Evolutionary conservation across 2,888 invertebrate species (phyloP).

Genomic region (Gibbula magus): DNA sequence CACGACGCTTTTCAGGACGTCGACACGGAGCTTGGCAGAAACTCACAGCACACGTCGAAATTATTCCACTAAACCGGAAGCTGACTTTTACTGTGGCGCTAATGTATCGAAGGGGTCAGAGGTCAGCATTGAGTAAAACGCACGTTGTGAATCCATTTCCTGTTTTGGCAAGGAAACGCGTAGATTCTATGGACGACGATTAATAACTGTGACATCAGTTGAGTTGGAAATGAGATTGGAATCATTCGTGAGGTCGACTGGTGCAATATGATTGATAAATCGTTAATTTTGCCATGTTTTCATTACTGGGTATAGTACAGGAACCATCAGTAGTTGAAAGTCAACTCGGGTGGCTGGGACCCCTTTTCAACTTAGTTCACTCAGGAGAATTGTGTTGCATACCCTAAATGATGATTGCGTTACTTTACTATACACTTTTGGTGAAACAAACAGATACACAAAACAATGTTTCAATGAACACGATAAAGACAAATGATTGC

Average conservation of each 20-base stretch:
- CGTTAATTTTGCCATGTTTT: background rate
- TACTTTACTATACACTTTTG: too few species aligned
- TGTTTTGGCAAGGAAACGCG: background rate
- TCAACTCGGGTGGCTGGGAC: too few species aligned
- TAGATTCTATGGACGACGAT: background rate
- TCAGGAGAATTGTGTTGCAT: too few species aligned
- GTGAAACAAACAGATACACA: too few species aligned
- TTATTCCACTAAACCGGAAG: slow-evolving; percentile 12
- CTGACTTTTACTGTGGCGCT: slow-evolving; percentile 16
- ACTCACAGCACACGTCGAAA: background rate
- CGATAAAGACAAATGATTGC: too few species aligned
- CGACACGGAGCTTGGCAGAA: too few species aligned
- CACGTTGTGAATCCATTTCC: slow-evolving; percentile 10
- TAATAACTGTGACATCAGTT: slow-evolving; percentile 16
- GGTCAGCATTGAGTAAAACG: background rate
- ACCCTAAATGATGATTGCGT: too few species aligned
- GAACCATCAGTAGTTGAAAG: too few species aligned
- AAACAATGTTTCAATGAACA: too few species aligned
- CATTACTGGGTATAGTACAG: too few species aligned
- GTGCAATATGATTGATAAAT: slow-evolving; percentile 15
- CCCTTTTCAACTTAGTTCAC: too few species aligned
- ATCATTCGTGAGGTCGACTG: background rate
- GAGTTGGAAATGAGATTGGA: slow-evolving; percentile 7
- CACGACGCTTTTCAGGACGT: too few species aligned
- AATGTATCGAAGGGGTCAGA: slow-evolving; percentile 5